Evolutionary conservation across 2,888 invertebrate genomes (phyloP), one percentile per base, ranked within the genome.

Genomic region (Thymelicus sylvestris): DNA sequence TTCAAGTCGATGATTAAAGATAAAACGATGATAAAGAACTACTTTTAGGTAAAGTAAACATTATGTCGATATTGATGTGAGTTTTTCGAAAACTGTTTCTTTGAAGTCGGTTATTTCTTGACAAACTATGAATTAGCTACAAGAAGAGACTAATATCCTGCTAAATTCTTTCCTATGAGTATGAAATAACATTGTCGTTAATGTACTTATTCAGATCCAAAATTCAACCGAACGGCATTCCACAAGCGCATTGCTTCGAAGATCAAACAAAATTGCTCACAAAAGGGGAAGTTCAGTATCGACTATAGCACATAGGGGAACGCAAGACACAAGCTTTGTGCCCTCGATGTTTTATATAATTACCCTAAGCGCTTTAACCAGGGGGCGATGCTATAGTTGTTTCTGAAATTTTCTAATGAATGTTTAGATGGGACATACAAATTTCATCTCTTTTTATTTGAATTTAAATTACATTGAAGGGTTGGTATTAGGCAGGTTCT

Each of bases 321-420:
- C 76, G 81, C 83, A 82, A 82, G 86, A 83, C 85, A 81, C 85
- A 84, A 83, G 84, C 86, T 83, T 83, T 83, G 82, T 85, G 76
- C 84, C 78, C 77, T 75, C 74, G 44, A 87, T 90, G 89, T 90
- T 92, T 87, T 88, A 90, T 89, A 85, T 91, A 92, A 93, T 93
- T 93, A 93, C 91, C 90, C 88, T 89, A 92, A 92, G 91, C 90
- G 87, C 87, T 89, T 92, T 90, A 90, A 87, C 84, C 79, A 86
- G 86, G 89, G 91, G 84, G 78, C 73, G 74, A 77, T 74, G 75
- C 74, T 80, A 78, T 80, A 81, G 83, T 86, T 90, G 83, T 86
- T 90, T 90, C 86, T 82, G 76, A 84, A 85, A 86, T 86, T 78
- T 83, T 80, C 78, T 91, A 91, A 92, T 92, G 84, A 93, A 92